Evolutionary conservation across 2,888 invertebrate species (phyloP).

Genomic region (Ochropacha duplaris): DNA sequence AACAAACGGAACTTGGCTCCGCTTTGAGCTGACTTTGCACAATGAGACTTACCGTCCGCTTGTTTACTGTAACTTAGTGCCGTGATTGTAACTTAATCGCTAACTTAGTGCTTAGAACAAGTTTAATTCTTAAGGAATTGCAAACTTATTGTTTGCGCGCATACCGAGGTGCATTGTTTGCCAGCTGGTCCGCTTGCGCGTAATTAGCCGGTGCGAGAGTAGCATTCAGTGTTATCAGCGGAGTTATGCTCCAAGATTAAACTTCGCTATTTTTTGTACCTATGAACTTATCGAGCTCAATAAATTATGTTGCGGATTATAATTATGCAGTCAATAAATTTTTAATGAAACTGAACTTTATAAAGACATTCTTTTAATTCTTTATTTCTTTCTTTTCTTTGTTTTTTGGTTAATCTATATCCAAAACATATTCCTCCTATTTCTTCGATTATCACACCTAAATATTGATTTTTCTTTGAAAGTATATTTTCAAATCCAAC

Average conservation of each 20-base stretch:
- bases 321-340: not conserved
- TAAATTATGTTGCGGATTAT: not conserved
- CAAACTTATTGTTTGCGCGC: constrained; percentile 41
- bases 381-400: too few species aligned
- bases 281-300: not conserved
- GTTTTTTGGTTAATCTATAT: too few species aligned
- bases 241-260: constrained; percentile 36
- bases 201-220: constrained; percentile 30
- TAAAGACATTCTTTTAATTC: too few species aligned
- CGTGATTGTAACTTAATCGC: constrained; percentile 73
- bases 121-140: constrained; percentile 59
- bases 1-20: constrained; percentile 53
- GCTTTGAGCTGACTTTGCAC: constrained; percentile 53
- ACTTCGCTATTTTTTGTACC: not conserved
- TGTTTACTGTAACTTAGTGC: constrained; percentile 62
- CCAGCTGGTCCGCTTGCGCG: constrained; percentile 8
- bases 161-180: constrained; percentile 19
- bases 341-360: not conserved
- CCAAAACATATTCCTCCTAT: too few species aligned
- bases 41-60: constrained; percentile 59
- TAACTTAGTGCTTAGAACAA: constrained; percentile 59
- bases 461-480: too few species aligned
- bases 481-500: too few species aligned
- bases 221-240: constrained; percentile 40
- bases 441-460: too few species aligned